A percentile compares a stretch with the other conserved stretches of the same genome.
phyloP scores from a whole-genome alignment of 2,113 vertebrate genomes.

The Lasiurus borealis region DNA sequence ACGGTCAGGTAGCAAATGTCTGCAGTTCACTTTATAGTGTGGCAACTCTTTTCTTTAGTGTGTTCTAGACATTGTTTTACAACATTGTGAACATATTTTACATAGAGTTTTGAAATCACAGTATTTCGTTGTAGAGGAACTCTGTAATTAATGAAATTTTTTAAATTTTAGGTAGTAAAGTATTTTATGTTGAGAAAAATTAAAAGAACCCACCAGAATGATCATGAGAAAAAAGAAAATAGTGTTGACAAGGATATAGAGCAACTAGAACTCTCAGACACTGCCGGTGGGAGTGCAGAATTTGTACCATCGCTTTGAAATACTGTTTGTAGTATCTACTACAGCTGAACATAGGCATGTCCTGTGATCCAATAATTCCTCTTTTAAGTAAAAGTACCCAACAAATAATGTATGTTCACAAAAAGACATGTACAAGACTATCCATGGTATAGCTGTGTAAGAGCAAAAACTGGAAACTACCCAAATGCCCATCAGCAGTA shows the following conservation, averaged over 20 bases:
- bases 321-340: not conserved
- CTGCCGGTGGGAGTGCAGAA: not conserved
- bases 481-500: not conserved
- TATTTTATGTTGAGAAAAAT: not conserved
- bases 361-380: not conserved
- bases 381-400: not conserved
- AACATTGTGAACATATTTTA: not conserved
- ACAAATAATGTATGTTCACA: not conserved
- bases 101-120: not conserved
- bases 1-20: not conserved
- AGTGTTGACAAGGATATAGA: not conserved
- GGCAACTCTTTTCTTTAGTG: not conserved
- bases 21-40: not conserved
- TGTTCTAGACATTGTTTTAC: not conserved
- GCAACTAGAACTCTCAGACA: not conserved
- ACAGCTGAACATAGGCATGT: not conserved
- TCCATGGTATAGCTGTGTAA: not conserved
- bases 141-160: not conserved
- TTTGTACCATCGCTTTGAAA: not conserved
- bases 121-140: not conserved
- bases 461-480: not conserved
- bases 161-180: constrained; percentile 29
- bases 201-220: not conserved
- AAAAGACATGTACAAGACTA: not conserved
- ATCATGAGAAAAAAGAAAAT: not conserved